Evolutionary conservation across 2,888 invertebrate species (phyloP).

Genomic region (Megamerina dolium): DNA sequence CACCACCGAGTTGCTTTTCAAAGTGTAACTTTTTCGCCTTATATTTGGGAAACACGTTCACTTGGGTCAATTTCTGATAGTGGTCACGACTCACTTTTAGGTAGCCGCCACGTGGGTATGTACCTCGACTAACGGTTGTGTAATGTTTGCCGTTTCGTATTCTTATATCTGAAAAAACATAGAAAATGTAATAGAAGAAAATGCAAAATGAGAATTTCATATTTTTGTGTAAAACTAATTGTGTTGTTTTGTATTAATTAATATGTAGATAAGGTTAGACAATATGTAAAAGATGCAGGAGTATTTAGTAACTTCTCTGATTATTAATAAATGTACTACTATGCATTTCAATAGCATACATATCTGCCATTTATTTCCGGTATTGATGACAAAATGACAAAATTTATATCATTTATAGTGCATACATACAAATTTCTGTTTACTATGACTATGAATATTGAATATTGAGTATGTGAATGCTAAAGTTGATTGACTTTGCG

Average conservation of each 20-base stretch:
- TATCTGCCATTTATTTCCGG: no score
- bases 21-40: conserved; percentile 34
- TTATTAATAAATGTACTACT: no score
- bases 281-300: no score
- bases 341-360: no score
- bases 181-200: conserved; percentile 1
- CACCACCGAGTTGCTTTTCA: conserved; percentile 29
- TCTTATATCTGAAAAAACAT: conserved; percentile 33
- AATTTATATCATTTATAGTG: no score
- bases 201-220: conserved; percentile 1
- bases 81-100: conserved; percentile 38
- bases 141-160: conserved; percentile 27
- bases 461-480: conserved; percentile 2
- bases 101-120: conserved; percentile 41
- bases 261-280: no score
- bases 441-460: no score
- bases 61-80: conserved; percentile 31
- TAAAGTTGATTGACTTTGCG: conserved; percentile 39
- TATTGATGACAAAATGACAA: no score
- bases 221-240: not conserved
- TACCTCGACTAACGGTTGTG: conserved; percentile 35
- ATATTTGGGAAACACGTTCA: conserved; percentile 39
- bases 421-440: no score
- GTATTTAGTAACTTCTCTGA: no score
- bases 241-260: no score